Evolutionary conservation across 2,797 vertebrate species (phyloP), one percentile per base, ranked within the genome.

Genomic region (Sarcophilus harrisii): DNA sequence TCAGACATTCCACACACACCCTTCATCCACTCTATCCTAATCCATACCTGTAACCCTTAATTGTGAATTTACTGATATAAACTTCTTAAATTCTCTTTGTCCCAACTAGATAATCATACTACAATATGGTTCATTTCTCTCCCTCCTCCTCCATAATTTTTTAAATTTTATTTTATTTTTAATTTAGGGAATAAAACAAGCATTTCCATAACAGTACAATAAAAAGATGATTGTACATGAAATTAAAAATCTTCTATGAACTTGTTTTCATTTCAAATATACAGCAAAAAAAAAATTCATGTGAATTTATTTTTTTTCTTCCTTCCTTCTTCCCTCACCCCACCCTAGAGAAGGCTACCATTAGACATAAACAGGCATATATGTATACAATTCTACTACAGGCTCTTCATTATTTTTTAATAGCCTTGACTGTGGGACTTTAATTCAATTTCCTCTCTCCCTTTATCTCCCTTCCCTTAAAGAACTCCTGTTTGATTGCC

Each of bases 281-380:
- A 38, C 16, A 73, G 62, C 66, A n/a, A 21, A 73, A 81, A 81
- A 38, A 38, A 81, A 55, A 55, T 55, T 38, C 18, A 24, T 81
- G 18, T 10, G 38, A 9, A 81, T 66, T 49, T 49, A 18, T 73
- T 9, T 73, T 38, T 21, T 73, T 38, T 9, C 16, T n/a, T 8
- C 14, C 4, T 4, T 16, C 16, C 16, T 18, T 32, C 12, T n/a
- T 32, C 66, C 8, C 8, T 6, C 18, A 1, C n/a, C n/a, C 0
- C 32, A 3, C 18, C 2, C n/a, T 45, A 81, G n/a, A 81, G 18
- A 81, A 45, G 66, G n/a, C n/a, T 45, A 45, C n/a, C 18, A 81
- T 45, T 81, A 81, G n/a, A 38, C 1, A 45, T 1, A 81, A 81
- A 45, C 9, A 73, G 32, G 62, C 32, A 73, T 73, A 66, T 66